These are phyloP conservation scores for Cichladusa arquata DNA, from an alignment of 2,113 vertebrate genomes.

Conservation along the genomic window DNA sequence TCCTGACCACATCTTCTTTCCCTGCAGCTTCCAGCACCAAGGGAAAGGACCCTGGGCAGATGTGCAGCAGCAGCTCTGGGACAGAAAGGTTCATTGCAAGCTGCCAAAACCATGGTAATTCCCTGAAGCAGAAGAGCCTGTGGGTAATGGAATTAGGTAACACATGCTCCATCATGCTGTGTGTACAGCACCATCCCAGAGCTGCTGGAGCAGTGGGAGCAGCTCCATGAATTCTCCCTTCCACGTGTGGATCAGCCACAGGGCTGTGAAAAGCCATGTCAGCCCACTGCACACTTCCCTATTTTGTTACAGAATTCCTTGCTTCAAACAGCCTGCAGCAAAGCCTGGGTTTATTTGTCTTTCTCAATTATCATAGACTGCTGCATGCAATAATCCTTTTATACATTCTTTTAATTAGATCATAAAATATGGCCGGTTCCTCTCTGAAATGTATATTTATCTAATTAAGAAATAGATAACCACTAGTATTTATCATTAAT, in stretches of 20 bases:
- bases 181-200: background rate
- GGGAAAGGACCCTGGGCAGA: background rate
- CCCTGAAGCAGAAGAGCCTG: background rate
- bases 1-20: background rate
- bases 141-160: background rate
- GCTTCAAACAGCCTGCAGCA: background rate
- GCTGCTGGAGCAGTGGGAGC: background rate
- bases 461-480: conserved; percentile 22
- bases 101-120: background rate
- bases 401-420: conserved; percentile 28
- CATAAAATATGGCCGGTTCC: background rate
- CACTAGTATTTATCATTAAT: conserved; percentile 8
- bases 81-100: background rate
- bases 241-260: background rate
- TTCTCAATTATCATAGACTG: conserved; percentile 5
- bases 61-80: background rate
- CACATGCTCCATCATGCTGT: background rate
- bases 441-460: conserved; percentile 9
- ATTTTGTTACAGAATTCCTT: background rate
- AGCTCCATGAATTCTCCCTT: background rate
- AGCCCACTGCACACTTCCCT: background rate
- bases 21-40: background rate
- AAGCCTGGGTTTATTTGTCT: background rate
- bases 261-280: background rate
- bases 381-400: background rate